These are phyloP conservation scores for Tapirus terrestris DNA, from an alignment of 2,113 vertebrate genomes.

Conservation along the genomic window DNA sequence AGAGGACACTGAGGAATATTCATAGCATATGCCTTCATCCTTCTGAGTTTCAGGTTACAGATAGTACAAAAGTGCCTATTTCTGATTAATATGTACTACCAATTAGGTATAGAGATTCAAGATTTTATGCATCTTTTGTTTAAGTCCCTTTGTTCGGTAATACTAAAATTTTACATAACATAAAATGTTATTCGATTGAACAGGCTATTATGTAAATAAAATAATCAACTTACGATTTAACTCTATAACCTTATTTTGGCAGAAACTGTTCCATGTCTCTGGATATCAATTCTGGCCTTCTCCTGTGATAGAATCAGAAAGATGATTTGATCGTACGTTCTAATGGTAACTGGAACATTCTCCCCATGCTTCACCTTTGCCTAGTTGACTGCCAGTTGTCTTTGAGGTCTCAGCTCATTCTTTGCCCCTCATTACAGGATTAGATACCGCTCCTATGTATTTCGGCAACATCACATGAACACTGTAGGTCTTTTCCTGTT, in stretches of 20 bases:
- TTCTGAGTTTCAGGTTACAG: background rate
- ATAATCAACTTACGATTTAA: background rate
- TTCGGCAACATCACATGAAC: background rate
- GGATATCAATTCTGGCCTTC: background rate
- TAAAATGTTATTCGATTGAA: background rate
- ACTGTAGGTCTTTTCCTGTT: background rate
- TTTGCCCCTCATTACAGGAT: background rate
- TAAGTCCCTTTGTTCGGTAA: background rate
- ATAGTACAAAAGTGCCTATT: no score
- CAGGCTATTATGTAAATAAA: background rate
- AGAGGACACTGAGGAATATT: background rate
- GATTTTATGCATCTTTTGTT: background rate
- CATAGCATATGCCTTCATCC: background rate
- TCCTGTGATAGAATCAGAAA: background rate
- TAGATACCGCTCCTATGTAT: background rate
- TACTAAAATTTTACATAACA: background rate
- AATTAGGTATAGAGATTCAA: background rate
- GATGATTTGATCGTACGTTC: background rate
- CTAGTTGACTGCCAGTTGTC: no score
- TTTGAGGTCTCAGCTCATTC: background rate
- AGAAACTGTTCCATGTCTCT: background rate
- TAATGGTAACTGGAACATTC: background rate
- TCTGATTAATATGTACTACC: background rate
- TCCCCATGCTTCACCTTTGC: background rate
- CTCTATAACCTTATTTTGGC: background rate